Percentiles rank a stretch among this genome's conserved stretches.
Conservation (phyloP, 1,140 invertebrate species). For the Camponotus vicinus region DNA sequence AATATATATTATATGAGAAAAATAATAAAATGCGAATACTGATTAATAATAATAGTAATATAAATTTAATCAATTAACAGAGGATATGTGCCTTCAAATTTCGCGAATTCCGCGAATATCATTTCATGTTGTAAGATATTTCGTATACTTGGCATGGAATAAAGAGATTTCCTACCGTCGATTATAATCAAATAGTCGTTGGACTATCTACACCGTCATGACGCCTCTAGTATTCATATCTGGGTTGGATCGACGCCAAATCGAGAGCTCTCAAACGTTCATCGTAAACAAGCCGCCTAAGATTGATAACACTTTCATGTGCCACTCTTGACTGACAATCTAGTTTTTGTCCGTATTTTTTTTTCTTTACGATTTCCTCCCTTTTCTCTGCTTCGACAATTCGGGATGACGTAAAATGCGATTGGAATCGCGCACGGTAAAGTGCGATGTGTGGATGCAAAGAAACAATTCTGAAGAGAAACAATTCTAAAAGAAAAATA, state of each 20-base stretch:
- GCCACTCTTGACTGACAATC: constrained; percentile 25
- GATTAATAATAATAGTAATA: no score
- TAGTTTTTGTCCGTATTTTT: background rate
- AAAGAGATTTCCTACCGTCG: constrained; percentile 46
- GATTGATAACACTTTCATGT: constrained; percentile 69
- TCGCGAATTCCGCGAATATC: background rate
- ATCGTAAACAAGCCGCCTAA: constrained; percentile 68
- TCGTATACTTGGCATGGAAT: background rate
- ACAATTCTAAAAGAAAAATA: background rate
- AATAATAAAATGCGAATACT: background rate
- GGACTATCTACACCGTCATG: constrained; percentile 20
- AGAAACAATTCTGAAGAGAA: background rate
- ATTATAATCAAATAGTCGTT: constrained; percentile 70
- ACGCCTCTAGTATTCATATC: constrained; percentile 61
- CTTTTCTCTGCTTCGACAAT: constrained; percentile 2
- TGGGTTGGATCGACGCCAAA: constrained; percentile 67
- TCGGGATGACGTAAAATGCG: constrained; percentile 2
- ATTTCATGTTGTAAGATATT: background rate
- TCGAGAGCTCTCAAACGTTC: constrained; percentile 61
- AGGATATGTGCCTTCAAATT: background rate
- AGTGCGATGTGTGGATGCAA: background rate
- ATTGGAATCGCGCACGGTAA: background rate
- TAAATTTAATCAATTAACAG: background rate
- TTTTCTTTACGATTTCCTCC: constrained; percentile 17
- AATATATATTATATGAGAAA: background rate